Evolutionary conservation across 2,888 invertebrate species (phyloP), one percentile per base, ranked within the genome.

Genomic region (Drosophila rellima): DNA sequence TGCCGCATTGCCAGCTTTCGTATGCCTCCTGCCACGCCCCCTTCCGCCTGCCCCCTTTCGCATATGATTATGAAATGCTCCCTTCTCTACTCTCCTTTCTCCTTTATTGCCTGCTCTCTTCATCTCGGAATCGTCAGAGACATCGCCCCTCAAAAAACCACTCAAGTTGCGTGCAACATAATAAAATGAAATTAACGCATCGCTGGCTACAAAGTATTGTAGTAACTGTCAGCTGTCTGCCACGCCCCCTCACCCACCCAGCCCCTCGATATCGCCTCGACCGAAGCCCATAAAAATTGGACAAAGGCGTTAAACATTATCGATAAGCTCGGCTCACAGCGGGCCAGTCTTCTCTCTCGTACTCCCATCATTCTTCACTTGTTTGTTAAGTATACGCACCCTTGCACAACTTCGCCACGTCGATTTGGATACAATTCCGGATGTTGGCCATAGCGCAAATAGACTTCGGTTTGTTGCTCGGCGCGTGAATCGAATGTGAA

Each of bases 401-500:
- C 97, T 63, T 96, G 95, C 1, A 97, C 96, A 18, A 97, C 95
- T 92, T 97, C 97, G 1, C 98, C 98, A 76, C 98, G 94, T 76
- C 98, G 94, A 91, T 97, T 97, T 0, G 98, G 98, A 92, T 98
- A 98, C 20, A 98, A 94, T 91, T 98, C 97, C 37, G 98, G 97
- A 94, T 97, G 97, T 90, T 97, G 97, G n/a, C 98, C 98, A 91
- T 97, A 98, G 73, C 98, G 94, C 56, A 97, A 94, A 91, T 97
- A 97, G 47, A 97, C 97, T 92, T 97, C 97, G 89, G 96, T 96
- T 93, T 97, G 97, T 91, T 97, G 97, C 92, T 98, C 98, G 44
- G 97, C 97, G 78, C 97, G 95, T 78, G 96, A 95, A 91, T 96
- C 96, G 92, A 96, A 96, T 90, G 95, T 95, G 92, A 96, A 95